These are phyloP conservation scores for Tolypeutes matacus DNA, from an alignment of 2,797 vertebrate genomes.

Conservation along the genomic window DNA sequence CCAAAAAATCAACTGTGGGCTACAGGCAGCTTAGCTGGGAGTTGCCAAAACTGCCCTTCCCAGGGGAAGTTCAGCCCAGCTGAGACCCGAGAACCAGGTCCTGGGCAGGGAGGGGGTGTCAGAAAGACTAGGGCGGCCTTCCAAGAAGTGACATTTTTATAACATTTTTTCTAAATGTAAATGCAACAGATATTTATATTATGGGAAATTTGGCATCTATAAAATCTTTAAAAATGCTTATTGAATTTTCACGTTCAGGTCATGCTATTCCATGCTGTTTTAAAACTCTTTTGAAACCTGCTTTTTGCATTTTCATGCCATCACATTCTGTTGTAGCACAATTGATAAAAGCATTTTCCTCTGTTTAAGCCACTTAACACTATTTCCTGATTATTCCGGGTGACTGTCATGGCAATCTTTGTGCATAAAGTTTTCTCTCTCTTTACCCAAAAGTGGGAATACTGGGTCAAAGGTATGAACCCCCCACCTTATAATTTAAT, in stretches of 20 bases:
- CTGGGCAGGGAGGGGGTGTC: accelerated
- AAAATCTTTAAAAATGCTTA: slow-evolving; percentile 48
- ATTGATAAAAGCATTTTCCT: not conserved
- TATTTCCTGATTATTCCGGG: not conserved
- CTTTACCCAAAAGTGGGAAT: not conserved
- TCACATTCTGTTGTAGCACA: not conserved
- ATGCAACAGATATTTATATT: slow-evolving; percentile 50
- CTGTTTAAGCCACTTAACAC: accelerated
- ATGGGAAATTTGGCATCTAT: slow-evolving; percentile 56
- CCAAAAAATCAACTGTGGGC: accelerated
- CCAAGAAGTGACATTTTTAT: not conserved
- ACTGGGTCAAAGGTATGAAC: not conserved
- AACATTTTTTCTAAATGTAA: slow-evolving; percentile 59
- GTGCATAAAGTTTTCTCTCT: not conserved
- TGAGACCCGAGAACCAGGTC: not conserved
- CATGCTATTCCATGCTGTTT: not conserved
- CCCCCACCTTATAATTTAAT: not conserved
- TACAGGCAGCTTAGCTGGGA: accelerated
- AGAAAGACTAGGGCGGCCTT: not conserved
- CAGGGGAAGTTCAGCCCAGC: accelerated
- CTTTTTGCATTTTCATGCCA: not conserved
- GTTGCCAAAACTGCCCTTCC: accelerated
- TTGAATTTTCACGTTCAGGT: not conserved
- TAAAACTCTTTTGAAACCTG: not conserved
- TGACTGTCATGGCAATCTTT: accelerated